Base-by-base conservation (phyloP, 2,113 vertebrate genomes). In the Irena cyanogastra region DNA sequence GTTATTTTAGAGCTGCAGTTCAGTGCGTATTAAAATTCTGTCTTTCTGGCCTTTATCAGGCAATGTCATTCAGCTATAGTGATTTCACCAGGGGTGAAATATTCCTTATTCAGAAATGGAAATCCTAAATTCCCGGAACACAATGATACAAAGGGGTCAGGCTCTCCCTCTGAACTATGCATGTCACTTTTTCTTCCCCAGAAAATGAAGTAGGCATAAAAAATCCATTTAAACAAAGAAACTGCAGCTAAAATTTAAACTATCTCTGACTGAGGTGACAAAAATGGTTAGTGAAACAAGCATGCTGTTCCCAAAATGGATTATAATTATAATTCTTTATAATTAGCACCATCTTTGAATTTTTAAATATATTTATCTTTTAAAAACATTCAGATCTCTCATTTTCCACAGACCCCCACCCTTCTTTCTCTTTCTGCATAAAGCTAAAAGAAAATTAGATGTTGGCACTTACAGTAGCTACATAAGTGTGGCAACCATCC, bases 51-150 rank as follows among this genome's bases (percentile, higher is more conserved):
- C 69, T 88, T 90, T 93, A 94, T 31, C 85, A 93, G 66, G 49
- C 85, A 83, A 68, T 68, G 71, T 72, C 61, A 94, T 94, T 97
- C 81, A 94, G n/a, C 88, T 90, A 44, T 83, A 95, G 93, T 70
- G 85, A 93, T 96, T 96, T 97, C 91, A 95, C 49, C 77, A 89
- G 79, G 94, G 76, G 76, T 96, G 78, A 97, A 94, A 92, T 42
- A 94, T 64, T 50, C 37, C 53, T 94, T 95, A 79, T 91, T 95
- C 66, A 94, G 89, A 97, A 96, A 77, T 87, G n/a, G 70, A 96
- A 97, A 96, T 94, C 63, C 86, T 93, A 93, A 94, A 92, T 95
- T 96, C 81, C 83, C 90, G 27, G 61, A 59, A 82, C 28, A 95
- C 79, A 83, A 56, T 47, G 28, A 87, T 64, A 83, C 49, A 91